Evolutionary conservation across 2,888 invertebrate genomes (phyloP), one percentile per base, ranked within the genome.

Genomic region (Frankliniella intonsa): DNA sequence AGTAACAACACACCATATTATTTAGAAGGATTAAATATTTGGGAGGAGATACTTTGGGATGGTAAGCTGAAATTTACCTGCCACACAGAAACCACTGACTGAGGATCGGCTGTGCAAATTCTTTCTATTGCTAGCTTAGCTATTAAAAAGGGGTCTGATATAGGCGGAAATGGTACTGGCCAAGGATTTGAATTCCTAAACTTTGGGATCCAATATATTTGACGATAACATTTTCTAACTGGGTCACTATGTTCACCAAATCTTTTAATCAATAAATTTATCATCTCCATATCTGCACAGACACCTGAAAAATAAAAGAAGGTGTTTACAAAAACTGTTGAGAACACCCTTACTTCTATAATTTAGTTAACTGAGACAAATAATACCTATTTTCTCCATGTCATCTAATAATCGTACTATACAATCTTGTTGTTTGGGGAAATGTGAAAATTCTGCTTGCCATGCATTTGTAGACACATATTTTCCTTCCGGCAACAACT

Each of bases 351-450:
- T 62, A 19, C 14, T 62, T 25, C 5, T 62, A 81, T 38, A 81
- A 49, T 69, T 80, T 25, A 25, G 25, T 25, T 25, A 10, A 5
- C 12, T 25, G 22, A 76, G 69, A 22, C 50, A 25, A 11, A 51
- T 49, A 85, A 86, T 88, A 94, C 96, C 94, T 88, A 95, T 93
- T 85, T 94, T 92, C 90, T 99, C 98, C 99, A 99, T 99, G 90
- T 97, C 94, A 85, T 95, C 94, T 50, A 98, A 88, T 81, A 99
- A 87, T 87, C 95, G 95, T n/a, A 97, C 92, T 69, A 94, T 94
- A 88, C 97, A 96, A 84, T 97, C 94, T 86, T 99, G 99, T 86
- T 99, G 99, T 87, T 95, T 95, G 0, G 98, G 97, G 89, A 95
- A 98, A 87, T 98, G 97, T 92, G 94, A 92, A 86, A 97, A 95